Conservation (phyloP, 2,797 vertebrate genomes). For the Cuculus canorus region DNA sequence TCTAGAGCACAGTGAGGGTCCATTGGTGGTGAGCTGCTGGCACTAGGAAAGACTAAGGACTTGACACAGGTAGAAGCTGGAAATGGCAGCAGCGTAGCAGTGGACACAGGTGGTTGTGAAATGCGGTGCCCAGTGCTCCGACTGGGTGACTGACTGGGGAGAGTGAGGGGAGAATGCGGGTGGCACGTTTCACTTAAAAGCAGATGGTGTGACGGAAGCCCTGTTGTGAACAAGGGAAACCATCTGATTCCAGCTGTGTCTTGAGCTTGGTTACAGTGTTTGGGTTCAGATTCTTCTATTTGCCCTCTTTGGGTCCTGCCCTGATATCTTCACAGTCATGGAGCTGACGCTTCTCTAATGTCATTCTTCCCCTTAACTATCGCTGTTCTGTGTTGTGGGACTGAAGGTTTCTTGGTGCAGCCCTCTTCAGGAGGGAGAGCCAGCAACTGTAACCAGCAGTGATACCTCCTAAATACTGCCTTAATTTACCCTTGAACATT, state of each 20-base stretch:
- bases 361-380: neutral
- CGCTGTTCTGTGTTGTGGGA: too few relatives aligned
- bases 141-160: constrained; percentile 15
- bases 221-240: constrained; percentile 75
- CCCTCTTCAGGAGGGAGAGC: fast-evolving
- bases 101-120: constrained; percentile 60
- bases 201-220: constrained; percentile 77
- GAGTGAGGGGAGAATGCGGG: constrained; percentile 66
- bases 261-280: constrained; percentile 45
- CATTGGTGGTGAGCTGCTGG: fast-evolving
- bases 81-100: neutral
- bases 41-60: neutral
- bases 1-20: neutral
- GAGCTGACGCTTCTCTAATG: neutral
- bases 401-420: neutral
- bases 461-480: too few relatives aligned
- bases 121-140: constrained; percentile 45
- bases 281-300: constrained; percentile 10
- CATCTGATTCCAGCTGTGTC: constrained; percentile 53
- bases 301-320: constrained; percentile 18
- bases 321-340: neutral
- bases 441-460: too few relatives aligned
- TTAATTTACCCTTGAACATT: neutral
- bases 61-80: neutral
- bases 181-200: constrained; percentile 72